These are phyloP conservation scores for Microctonus hyperodae DNA, from an alignment of 2,888 invertebrate genomes.

Conservation along the genomic window DNA sequence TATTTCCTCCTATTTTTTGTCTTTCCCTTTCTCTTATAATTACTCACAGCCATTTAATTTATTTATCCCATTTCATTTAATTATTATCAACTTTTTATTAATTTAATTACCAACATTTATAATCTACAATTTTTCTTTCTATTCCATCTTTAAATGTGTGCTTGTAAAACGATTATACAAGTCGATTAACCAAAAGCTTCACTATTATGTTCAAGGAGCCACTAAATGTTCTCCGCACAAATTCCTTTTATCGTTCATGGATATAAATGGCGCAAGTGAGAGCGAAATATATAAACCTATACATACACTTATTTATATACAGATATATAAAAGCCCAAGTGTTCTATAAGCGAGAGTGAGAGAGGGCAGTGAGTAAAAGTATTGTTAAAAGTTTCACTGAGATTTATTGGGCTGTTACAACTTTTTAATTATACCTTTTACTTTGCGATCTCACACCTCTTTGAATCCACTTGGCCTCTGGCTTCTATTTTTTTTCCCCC, in stretches of 20 bases:
- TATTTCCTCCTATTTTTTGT: too few species aligned
- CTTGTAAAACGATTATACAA: background rate
- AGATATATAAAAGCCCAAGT: background rate
- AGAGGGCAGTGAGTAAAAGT: background rate
- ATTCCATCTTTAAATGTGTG: background rate
- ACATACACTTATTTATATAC: too few species aligned
- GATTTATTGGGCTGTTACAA: conserved; percentile 32
- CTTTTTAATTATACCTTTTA: conserved; percentile 30
- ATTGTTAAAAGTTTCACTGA: conserved; percentile 16
- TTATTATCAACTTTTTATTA: background rate
- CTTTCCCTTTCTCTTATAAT: background rate
- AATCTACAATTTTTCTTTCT: background rate
- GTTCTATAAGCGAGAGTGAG: background rate
- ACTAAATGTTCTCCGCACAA: conserved; percentile 24
- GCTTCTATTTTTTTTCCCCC: conserved; percentile 2
- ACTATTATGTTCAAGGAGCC: conserved; percentile 12
- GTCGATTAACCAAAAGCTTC: conserved; percentile 10
- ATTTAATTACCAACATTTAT: background rate
- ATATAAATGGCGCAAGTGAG: conserved; percentile 20
- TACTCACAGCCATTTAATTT: background rate
- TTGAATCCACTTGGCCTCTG: background rate
- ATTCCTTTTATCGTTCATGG: conserved; percentile 22
- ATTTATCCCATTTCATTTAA: background rate
- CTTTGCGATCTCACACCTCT: conserved; percentile 23
- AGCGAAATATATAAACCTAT: background rate